Evolutionary conservation across 2,888 invertebrate genomes (phyloP), one percentile per base, ranked within the genome.

Genomic region (Balanococcus diminutus): DNA sequence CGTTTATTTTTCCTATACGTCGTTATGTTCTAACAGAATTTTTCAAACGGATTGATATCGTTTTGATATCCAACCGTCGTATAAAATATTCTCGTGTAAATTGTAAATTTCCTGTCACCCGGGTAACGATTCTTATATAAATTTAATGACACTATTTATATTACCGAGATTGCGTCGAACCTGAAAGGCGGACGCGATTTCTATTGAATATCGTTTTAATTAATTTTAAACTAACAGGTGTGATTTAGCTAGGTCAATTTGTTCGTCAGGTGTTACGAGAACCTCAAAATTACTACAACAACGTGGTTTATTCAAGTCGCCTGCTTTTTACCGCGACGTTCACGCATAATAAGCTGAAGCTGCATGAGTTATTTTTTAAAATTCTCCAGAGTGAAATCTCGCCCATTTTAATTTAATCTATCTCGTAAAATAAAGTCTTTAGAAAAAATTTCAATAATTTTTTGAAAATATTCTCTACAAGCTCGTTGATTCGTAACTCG

Each of bases 1-100:
- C 75, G 31, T 79, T 36, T 79, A 79, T 79, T 79, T 36, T 79
- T 79, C n/a, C 75, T 79, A 79, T 79, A 79, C 75, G 75, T 79
- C 75, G 75, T 36, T 79, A 79, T 36, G 75, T 79, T 36, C 36
- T 79, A 36, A 79, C 75, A 79, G 32, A 79, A 79, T 79, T 79
- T 67, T 79, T 36, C 75, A 79, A 79, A 36, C 75, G 36, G 36
- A 79, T 79, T 36, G 75, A 79, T 36, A 36, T 79, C 75, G 36
- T 79, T 79, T 79, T 36, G 75, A 79, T 79, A n/a, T 79, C 75
- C 32, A 79, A 32, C 9, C 75, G 36, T 79, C 75, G 75, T 79
- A 61, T 61, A 67, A 56, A 56, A 67, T 67, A 67, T 67, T 67
- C 67, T 14, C 4, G 67, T 28, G 67, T 67, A 67, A 67, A 67